Conservation (phyloP, 2,797 vertebrate species). For the Molothrus ater region DNA sequence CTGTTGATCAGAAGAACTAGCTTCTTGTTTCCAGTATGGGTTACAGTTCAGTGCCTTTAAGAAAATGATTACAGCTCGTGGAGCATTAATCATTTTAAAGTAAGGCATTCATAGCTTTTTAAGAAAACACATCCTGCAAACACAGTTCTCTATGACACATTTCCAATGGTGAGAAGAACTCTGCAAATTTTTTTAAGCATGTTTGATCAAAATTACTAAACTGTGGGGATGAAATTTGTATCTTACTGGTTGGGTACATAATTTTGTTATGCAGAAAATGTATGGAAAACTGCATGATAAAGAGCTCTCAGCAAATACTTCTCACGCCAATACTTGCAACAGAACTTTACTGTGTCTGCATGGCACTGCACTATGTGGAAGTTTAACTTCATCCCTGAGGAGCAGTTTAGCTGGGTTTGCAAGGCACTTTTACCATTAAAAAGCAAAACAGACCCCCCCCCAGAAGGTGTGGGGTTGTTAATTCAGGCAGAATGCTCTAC, state of each 20-base stretch:
- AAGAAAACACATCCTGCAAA: not conserved
- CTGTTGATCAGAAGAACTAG: not conserved
- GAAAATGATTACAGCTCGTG: not conserved
- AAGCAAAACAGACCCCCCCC: not conserved
- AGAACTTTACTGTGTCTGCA: not conserved
- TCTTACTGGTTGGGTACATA: not conserved
- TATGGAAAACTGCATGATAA: not conserved
- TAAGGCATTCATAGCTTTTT: not conserved
- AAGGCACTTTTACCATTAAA: not conserved
- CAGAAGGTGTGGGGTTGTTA: not conserved
- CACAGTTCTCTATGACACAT: not conserved
- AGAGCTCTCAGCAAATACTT: not conserved
- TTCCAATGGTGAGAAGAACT: not conserved
- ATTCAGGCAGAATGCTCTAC: not conserved
- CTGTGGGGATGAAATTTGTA: not conserved
- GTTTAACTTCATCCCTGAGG: not conserved
- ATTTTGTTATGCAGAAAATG: not conserved
- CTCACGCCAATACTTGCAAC: not conserved
- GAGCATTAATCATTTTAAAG: not conserved
- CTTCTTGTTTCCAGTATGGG: not conserved
- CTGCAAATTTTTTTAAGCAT: not conserved
- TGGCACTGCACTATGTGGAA: not conserved
- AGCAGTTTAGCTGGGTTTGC: not conserved
- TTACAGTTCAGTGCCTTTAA: not conserved
- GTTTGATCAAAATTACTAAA: not conserved